A percentile compares a stretch with the other conserved stretches of the same genome.
phyloP scores from a whole-genome alignment of 2,113 vertebrate genomes.

The Malurus melanocephalus region DNA sequence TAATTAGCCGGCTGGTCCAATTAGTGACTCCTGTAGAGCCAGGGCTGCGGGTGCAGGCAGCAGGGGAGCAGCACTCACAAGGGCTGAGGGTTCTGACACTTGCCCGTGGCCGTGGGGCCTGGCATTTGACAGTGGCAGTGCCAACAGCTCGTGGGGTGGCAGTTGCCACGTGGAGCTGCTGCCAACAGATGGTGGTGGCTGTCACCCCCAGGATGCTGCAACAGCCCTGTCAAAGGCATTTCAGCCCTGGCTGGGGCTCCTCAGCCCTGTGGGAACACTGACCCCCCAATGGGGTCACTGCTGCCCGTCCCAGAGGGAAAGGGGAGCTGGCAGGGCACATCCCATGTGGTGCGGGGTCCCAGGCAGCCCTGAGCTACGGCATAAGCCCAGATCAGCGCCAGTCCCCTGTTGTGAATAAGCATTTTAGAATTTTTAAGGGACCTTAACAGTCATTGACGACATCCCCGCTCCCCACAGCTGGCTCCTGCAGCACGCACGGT shows the following conservation, averaged over 20 bases:
- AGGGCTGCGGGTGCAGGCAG: background rate
- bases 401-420: accelerated
- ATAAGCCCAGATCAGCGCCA: accelerated
- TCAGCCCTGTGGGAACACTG: accelerated
- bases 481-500: accelerated
- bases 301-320: background rate
- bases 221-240: accelerated
- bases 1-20: slow-evolving; percentile 14
- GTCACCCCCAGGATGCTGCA: background rate
- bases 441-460: accelerated
- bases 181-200: background rate
- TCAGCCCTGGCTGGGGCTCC: accelerated
- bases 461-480: background rate
- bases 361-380: accelerated
- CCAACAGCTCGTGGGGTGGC: accelerated
- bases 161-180: background rate
- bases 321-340: background rate
- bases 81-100: background rate
- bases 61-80: background rate
- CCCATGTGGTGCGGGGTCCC: accelerated
- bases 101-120: background rate
- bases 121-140: accelerated
- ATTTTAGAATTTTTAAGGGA: background rate
- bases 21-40: background rate
- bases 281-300: background rate